Evolutionary conservation across 2,797 vertebrate genomes (phyloP).

Genomic region (Erithacus rubecula): DNA sequence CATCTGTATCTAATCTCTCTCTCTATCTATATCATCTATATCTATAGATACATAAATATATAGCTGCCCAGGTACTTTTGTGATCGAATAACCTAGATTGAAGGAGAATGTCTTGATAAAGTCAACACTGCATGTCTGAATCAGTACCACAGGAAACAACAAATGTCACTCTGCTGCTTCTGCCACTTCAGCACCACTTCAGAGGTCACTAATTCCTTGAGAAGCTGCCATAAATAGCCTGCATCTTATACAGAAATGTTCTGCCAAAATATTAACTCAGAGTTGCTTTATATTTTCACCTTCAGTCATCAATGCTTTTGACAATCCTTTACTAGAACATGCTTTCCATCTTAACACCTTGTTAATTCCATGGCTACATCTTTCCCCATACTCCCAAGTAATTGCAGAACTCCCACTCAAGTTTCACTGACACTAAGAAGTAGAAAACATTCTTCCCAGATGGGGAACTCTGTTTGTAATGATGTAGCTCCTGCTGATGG

Average conservation of each 20-base stretch:
- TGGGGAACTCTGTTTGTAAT: neutral
- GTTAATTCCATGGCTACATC: slow-evolving; percentile 4
- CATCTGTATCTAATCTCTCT: too few relatives aligned
- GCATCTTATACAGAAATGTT: slow-evolving; percentile 3
- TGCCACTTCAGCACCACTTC: slow-evolving; percentile 45
- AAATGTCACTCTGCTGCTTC: slow-evolving; percentile 45
- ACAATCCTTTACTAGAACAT: slow-evolving; percentile 17
- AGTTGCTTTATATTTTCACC: slow-evolving; percentile 13
- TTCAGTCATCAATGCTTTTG: slow-evolving; percentile 29
- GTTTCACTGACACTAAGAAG: neutral
- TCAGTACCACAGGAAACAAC: slow-evolving; percentile 6
- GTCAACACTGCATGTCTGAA: neutral
- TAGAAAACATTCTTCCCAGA: neutral
- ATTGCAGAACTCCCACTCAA: slow-evolving; percentile 7
- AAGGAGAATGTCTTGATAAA: slow-evolving; percentile 24
- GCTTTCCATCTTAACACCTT: neutral
- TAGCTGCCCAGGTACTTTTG: neutral
- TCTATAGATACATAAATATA: too few relatives aligned
- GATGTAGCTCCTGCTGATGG: neutral
- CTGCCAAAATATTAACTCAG: slow-evolving; percentile 33
- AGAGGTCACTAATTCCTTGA: slow-evolving; percentile 40
- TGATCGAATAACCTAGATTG: neutral
- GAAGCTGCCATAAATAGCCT: slow-evolving; percentile 43
- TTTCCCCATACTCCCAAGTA: neutral
- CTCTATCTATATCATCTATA: too few relatives aligned